phyloP scores from a whole-genome alignment of 2,797 vertebrate species.

The Syngnathus acus region DNA sequence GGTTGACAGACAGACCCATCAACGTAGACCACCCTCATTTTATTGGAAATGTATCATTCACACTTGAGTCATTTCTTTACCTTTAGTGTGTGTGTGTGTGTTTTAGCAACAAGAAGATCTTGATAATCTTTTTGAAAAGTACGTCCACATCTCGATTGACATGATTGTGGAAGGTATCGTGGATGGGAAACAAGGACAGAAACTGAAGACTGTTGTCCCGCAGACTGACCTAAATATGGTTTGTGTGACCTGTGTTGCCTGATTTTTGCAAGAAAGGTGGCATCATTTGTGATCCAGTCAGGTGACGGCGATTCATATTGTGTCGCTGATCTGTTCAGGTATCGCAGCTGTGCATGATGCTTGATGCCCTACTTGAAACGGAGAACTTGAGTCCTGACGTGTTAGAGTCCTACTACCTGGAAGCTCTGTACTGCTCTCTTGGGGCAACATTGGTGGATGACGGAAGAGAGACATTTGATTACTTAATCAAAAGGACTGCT shows the following conservation, averaged over 20 bases:
- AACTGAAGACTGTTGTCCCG: constrained; percentile 83
- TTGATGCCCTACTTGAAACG: constrained; percentile 75
- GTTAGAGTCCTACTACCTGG: constrained; percentile 86
- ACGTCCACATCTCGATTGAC: constrained; percentile 79
- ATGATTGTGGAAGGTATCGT: constrained; percentile 85
- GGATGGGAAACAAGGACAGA: constrained; percentile 78
- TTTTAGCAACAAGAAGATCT: constrained; percentile 69
- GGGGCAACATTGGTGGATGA: constrained; percentile 79
- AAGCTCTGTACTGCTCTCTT: constrained; percentile 88
- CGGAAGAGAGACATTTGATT: constrained; percentile 78
- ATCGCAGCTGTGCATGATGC: constrained; percentile 78
- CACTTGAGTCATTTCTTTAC: neutral
- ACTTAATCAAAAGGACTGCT: constrained; percentile 77
- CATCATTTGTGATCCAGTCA: neutral
- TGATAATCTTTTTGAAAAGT: constrained; percentile 81
- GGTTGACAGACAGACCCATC: constrained; percentile 70
- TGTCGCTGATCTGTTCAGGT: constrained; percentile 64
- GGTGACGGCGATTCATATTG: constrained; percentile 2
- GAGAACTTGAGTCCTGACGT: constrained; percentile 64
- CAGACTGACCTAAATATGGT: constrained; percentile 98
- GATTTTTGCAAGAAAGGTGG: neutral
- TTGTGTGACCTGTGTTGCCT: constrained; percentile 8
- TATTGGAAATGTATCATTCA: neutral
- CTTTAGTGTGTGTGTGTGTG: neutral
- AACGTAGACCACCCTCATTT: constrained; percentile 58